Base-by-base conservation (phyloP, 2,888 invertebrate genomes). In the Rhagium mordax region DNA sequence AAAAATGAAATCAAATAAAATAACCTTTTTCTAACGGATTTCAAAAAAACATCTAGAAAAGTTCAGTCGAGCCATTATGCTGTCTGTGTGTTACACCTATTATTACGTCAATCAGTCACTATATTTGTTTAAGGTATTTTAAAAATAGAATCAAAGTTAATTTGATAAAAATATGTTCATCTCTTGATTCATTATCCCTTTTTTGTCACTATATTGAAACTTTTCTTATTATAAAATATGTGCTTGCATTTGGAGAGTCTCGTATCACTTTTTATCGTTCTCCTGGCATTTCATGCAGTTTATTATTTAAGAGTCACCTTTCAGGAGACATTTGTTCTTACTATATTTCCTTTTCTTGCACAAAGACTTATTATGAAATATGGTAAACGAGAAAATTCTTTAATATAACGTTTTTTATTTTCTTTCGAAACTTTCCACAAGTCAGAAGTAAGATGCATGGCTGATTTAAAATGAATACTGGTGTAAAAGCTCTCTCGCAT, bases 231-330 rank as follows among this genome's bases (percentile, higher is more conserved):
- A 59, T 59, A 16, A 59, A 59, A 59, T 59, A 59, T 59, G 7
- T 33, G 33, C 15, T 33, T 13, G 59, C 33, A 33, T 59, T 15
- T 16, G 13, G 16, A 33, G 33, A 18, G 18, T 33, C 8, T n/a
- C 18, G 2, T 5, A 2, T 59, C 33, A 59, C 16, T 59, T 33
- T 59, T 15, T 15, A n/a, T 59, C 18, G 33, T 20, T 59, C 55
- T n/a, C 55, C 4, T 18, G 21, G 24, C n/a, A 21, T 55, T 24
- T 20, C 59, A 16, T n/a, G 33, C 8, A 33, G 33, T 59, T 59
- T 59, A 59, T 59, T 59, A 33, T 41, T 59, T 33, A 59, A 59
- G 10, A 18, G 15, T 33, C 59, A 33, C 33, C 20, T 59, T 33
- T 59, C 33, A 33, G 16, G n/a, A 8, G 10, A 8, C 29, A 59